phyloP scores from a whole-genome alignment of 2,113 vertebrate genomes.

The Muntiacus reevesi region DNA sequence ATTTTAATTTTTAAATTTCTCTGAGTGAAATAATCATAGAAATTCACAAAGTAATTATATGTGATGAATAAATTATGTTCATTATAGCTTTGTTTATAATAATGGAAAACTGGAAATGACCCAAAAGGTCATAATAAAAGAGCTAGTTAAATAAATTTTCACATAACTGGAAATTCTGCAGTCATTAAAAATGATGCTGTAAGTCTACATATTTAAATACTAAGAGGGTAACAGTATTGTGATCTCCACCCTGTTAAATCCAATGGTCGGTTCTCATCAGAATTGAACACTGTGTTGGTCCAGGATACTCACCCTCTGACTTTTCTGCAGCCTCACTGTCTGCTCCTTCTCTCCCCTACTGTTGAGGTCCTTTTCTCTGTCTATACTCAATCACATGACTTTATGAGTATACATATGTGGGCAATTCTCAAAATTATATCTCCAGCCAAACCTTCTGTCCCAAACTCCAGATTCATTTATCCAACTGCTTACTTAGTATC shows the following conservation, averaged over 20 bases:
- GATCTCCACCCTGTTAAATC: not conserved
- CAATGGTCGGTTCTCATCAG: not conserved
- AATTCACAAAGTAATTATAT: not conserved
- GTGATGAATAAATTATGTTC: not conserved
- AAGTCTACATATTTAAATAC: not conserved
- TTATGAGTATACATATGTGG: not conserved
- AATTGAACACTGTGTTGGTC: not conserved
- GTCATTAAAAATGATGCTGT: not conserved
- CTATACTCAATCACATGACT: not conserved
- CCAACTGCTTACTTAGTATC: not conserved
- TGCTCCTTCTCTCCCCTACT: not conserved
- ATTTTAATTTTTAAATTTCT: constrained; percentile 22
- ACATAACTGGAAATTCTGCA: not conserved
- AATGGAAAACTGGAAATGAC: not conserved
- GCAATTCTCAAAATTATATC: not conserved
- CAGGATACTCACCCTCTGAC: not conserved
- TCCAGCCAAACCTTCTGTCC: not conserved
- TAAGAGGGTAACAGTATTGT: not conserved
- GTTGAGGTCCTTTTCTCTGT: not conserved
- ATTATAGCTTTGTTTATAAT: not conserved
- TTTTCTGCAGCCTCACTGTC: not conserved
- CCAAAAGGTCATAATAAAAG: not conserved
- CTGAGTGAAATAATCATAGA: not conserved
- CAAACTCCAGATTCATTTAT: not conserved
- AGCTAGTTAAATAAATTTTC: constrained; percentile 26